These are phyloP conservation scores for Brachionus manjavacas DNA, from an alignment of 1,140 invertebrate genomes.

Conservation along the genomic window DNA sequence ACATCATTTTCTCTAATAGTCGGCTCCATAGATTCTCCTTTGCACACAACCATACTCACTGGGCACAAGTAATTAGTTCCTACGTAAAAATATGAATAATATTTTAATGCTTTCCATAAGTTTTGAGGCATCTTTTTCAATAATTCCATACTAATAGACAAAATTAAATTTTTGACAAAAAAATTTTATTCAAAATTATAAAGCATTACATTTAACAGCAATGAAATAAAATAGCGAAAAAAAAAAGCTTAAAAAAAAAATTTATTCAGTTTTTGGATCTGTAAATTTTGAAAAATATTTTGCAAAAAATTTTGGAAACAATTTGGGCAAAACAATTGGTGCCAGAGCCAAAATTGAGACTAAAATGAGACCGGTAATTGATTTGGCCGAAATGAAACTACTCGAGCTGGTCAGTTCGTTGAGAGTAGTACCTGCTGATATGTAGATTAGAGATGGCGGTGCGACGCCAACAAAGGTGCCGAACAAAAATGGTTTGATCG, in stretches of 20 bases:
- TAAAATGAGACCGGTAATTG: constrained; percentile 69
- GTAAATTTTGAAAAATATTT: background rate
- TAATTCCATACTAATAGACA: background rate
- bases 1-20: constrained; percentile 17
- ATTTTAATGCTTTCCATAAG: constrained; percentile 4
- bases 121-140: constrained; percentile 1
- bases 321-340: constrained; percentile 83
- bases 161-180: background rate
- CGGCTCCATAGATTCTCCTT: constrained; percentile 31
- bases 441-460: constrained; percentile 91
- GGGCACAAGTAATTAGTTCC: constrained; percentile 20
- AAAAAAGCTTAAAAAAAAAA: background rate
- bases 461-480: constrained; percentile 89
- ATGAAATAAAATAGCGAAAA: background rate
- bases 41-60: background rate
- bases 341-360: constrained; percentile 78
- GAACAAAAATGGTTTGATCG: constrained; percentile 80
- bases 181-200: background rate
- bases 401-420: constrained; percentile 82
- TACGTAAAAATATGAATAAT: constrained; percentile 35
- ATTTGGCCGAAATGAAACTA: constrained; percentile 82
- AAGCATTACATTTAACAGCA: constrained; percentile 35
- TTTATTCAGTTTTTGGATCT: background rate
- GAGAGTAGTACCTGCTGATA: constrained; percentile 91
- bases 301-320: constrained; percentile 57